Evolutionary conservation across 2,888 invertebrate species (phyloP), one percentile per base, ranked within the genome.

Genomic region (Glyphotaelius pellucidus): DNA sequence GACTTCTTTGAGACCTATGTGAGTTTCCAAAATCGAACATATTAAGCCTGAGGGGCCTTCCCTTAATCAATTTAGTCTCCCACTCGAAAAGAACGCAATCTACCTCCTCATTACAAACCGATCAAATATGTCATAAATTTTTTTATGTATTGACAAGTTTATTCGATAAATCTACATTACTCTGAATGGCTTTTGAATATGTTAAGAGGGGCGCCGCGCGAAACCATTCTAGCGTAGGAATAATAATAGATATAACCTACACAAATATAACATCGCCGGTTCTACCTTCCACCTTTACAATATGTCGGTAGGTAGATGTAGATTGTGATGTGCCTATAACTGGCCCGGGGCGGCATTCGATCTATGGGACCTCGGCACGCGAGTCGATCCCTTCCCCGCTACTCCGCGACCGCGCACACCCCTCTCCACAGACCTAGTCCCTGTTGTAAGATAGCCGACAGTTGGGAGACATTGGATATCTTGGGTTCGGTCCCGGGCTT

Each of bases 311-410:
- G 67, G 25, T 67, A 67, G 67, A 67, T 67, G 9, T 9, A n/a
- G 25, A 67, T 67, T 67, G 25, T 67, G 67, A 67, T 67, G 67
- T 67, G 67, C 67, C 67, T 67, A 15, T 14, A 30, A 67, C 31
- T 19, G 67, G 88, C 88, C 88, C 32, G 31, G 67, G 88, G 88
- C 88, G 52, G 88, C 30, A 67, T 88, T 32, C 88, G 52, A 52
- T 88, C 88, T 88, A 88, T 67, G 31, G 88, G 67, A 52, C 88
- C 88, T 42, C 52, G 67, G 88, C 88, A 88, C 88, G 88, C 88
- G 88, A 88, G 88, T 67, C 31, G 38, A 35, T 42, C 86, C 47
- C 86, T 30, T 42, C 30, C 15, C 32, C 31, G 30, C 31, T 15
- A 32, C 81, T 7, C 47, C 30, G 38, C 30, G 35, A n/a, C 25